Evolutionary conservation across 2,888 invertebrate genomes (phyloP).

Genomic region (Antitype chi): DNA sequence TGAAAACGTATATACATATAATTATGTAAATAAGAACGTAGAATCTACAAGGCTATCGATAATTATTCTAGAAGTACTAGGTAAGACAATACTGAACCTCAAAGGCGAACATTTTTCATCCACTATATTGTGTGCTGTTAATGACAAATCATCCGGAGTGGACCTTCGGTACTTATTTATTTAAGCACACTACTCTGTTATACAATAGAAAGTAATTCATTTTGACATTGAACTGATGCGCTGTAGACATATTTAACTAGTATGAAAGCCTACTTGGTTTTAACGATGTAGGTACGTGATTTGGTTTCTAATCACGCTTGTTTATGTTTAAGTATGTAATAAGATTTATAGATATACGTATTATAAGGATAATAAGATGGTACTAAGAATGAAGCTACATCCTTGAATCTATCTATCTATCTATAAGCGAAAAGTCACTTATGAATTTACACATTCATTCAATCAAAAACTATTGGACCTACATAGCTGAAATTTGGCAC

Average conservation of each 20-base stretch:
- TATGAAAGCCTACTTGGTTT: slow-evolving; percentile 41
- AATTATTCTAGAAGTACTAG: not conserved
- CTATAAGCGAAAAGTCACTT: no score
- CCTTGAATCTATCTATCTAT: not conserved
- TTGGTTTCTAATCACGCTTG: slow-evolving; percentile 3
- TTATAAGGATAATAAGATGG: slow-evolving; percentile 5
- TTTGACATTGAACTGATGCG: slow-evolving; percentile 62
- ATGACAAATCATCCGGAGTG: not conserved
- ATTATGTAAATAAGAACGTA: not conserved
- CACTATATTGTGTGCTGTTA: not conserved
- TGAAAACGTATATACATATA: no score
- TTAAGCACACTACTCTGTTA: slow-evolving; percentile 17
- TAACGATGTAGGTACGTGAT: slow-evolving; percentile 49
- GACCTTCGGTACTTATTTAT: slow-evolving; percentile 39
- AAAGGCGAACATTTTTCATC: not conserved
- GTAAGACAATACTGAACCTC: not conserved
- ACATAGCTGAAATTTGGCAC: no score
- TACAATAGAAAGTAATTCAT: slow-evolving; percentile 70
- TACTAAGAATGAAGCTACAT: not conserved
- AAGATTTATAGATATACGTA: slow-evolving; percentile 7
- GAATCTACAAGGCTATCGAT: not conserved
- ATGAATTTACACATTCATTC: no score
- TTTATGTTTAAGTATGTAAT: slow-evolving; percentile 15
- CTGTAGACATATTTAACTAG: slow-evolving; percentile 16
- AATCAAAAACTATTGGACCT: no score